phyloP scores from a whole-genome alignment of 2,888 invertebrate species.

The Thymelicus acteon region DNA sequence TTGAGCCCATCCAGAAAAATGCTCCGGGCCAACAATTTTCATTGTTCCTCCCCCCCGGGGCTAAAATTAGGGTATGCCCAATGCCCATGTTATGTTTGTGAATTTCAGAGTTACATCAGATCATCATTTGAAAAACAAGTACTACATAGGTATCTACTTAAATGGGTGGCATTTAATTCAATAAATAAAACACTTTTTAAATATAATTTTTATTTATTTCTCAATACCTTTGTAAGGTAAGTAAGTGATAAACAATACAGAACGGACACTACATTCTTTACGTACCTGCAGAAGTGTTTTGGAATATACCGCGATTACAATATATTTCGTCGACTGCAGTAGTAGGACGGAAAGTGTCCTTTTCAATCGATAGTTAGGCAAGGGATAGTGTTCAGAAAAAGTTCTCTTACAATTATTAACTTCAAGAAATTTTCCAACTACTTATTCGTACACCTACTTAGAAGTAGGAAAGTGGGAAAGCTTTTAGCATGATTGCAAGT shows the following conservation, averaged over 20 bases:
- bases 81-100: too few species aligned
- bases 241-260: slow-evolving; percentile 69
- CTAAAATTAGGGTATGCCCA: too few species aligned
- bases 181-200: slow-evolving; percentile 43
- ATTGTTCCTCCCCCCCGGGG: too few species aligned
- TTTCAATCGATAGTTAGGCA: slow-evolving; percentile 54
- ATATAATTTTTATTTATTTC: slow-evolving; percentile 70
- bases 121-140: too few species aligned
- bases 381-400: slow-evolving; percentile 72
- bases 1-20: too few species aligned
- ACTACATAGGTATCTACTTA: too few species aligned
- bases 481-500: slow-evolving; percentile 77
- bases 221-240: slow-evolving; percentile 80
- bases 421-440: slow-evolving; percentile 76
- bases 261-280: slow-evolving; percentile 70
- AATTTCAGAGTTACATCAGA: too few species aligned
- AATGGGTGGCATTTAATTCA: neutral
- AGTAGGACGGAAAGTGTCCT: slow-evolving; percentile 77
- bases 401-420: slow-evolving; percentile 74
- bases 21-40: too few species aligned
- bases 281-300: slow-evolving; percentile 55
- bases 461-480: slow-evolving; percentile 68
- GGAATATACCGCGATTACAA: slow-evolving; percentile 53
- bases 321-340: slow-evolving; percentile 58
- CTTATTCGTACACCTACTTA: slow-evolving; percentile 70